Evolutionary conservation across 2,888 invertebrate genomes (phyloP).

Genomic region (Cabera pusaria): DNA sequence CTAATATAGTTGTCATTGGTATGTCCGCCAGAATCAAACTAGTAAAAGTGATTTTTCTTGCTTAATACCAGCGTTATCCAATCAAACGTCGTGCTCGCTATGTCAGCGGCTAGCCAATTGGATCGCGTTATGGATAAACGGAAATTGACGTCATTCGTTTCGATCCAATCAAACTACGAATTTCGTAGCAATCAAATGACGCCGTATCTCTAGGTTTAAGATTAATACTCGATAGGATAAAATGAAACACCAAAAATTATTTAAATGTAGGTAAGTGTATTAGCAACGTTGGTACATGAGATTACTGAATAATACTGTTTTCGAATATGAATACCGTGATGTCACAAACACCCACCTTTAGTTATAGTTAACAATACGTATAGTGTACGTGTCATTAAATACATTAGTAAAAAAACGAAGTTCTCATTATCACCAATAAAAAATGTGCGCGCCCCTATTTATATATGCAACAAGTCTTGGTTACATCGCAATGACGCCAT

Average conservation of each 20-base stretch:
- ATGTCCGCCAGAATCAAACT: no score
- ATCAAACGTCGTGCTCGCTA: no score
- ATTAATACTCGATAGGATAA: neutral
- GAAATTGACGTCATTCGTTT: no score
- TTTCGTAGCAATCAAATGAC: no score
- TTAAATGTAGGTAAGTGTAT: constrained; percentile 83
- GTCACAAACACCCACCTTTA: constrained; percentile 52
- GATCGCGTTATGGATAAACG: no score
- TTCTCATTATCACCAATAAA: constrained; percentile 56
- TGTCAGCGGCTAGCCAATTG: no score
- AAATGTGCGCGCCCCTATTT: constrained; percentile 72
- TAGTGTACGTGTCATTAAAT: constrained; percentile 51
- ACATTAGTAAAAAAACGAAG: constrained; percentile 67
- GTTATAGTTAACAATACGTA: constrained; percentile 30
- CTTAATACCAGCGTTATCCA: no score
- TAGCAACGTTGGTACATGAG: constrained; percentile 83
- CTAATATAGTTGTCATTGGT: no score
- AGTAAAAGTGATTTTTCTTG: no score
- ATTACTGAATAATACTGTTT: constrained; percentile 81
- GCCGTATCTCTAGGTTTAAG: no score
- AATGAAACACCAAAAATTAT: constrained; percentile 42
- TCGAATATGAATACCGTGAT: constrained; percentile 64
- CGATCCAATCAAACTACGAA: no score
- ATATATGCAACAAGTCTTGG: constrained; percentile 47
- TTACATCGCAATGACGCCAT: no score